A percentile compares a stretch with the other conserved stretches of the same genome.
Conservation (phyloP, 2,888 invertebrate species). For the Dendrolimus pini region DNA sequence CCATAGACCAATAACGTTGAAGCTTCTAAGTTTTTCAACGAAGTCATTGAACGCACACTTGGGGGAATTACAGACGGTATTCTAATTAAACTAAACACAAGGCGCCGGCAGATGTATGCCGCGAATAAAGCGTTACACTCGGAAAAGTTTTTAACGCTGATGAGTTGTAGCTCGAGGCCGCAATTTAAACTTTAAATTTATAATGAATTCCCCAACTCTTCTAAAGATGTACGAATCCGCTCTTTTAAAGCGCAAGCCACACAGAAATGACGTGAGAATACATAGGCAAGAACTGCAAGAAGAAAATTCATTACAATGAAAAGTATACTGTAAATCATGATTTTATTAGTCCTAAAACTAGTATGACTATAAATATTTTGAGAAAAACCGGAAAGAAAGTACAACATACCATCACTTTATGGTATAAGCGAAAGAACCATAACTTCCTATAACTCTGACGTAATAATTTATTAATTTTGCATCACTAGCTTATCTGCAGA, state of each 20-base stretch:
- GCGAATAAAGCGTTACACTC: conserved; percentile 27
- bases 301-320: neutral
- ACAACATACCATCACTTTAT: too few species aligned
- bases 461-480: too few species aligned
- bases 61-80: conserved; percentile 27
- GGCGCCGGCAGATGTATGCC: conserved; percentile 34
- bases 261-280: neutral
- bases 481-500: too few species aligned
- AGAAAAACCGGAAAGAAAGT: too few species aligned
- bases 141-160: conserved; percentile 58
- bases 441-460: too few species aligned
- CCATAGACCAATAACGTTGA: neutral
- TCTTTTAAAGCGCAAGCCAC: conserved; percentile 5
- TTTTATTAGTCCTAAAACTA: too few species aligned
- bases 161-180: conserved; percentile 53
- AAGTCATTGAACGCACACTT: conserved; percentile 36
- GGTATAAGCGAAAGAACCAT: too few species aligned
- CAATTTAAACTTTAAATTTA: conserved; percentile 63
- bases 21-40: conserved; percentile 18
- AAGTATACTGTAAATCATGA: too few species aligned
- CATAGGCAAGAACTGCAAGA: conserved; percentile 1
- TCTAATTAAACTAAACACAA: conserved; percentile 52
- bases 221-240: conserved; percentile 39
- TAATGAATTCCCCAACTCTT: conserved; percentile 44
- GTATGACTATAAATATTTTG: too few species aligned